These are phyloP conservation scores for Acrobasis consociella DNA, from an alignment of 2,888 invertebrate species.

Conservation along the genomic window DNA sequence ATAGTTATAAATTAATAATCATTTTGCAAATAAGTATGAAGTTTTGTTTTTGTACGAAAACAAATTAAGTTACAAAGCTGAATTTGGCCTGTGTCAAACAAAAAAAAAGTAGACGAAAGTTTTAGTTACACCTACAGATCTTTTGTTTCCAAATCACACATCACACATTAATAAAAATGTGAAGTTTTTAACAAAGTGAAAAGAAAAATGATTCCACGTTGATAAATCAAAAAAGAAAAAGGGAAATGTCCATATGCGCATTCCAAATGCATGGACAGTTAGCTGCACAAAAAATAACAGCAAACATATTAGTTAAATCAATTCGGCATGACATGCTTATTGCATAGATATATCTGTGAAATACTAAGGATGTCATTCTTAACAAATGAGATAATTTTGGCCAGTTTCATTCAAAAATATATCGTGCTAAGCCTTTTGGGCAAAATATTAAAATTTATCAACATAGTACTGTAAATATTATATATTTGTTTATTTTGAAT, in stretches of 20 bases:
- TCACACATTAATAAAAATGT: no score
- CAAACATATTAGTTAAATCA: constrained; percentile 49
- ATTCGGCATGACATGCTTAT: constrained; percentile 73
- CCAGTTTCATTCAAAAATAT: constrained; percentile 19
- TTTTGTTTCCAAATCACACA: no score
- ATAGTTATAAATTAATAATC: constrained; percentile 20
- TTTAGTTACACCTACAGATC: no score
- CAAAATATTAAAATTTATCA: constrained; percentile 3
- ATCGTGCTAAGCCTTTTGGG: neutral
- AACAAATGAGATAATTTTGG: constrained; percentile 21
- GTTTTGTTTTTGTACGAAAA: no score
- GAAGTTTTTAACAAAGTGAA: no score
- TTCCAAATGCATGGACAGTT: constrained; percentile 61
- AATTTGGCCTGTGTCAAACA: no score
- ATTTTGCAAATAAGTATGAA: constrained; percentile 16
- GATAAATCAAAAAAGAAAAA: constrained; percentile 40
- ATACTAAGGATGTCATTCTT: constrained; percentile 26
- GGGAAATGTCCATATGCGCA: constrained; percentile 54
- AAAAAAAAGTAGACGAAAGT: no score
- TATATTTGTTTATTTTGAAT: neutral
- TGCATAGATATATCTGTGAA: constrained; percentile 31
- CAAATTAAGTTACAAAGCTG: no score
- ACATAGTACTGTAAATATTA: constrained; percentile 11
- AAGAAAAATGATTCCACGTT: constrained; percentile 43
- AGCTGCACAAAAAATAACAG: constrained; percentile 49